These are phyloP conservation scores for Aselliscus stoliczkanus DNA, from an alignment of 2,797 vertebrate species.

Conservation along the genomic window DNA sequence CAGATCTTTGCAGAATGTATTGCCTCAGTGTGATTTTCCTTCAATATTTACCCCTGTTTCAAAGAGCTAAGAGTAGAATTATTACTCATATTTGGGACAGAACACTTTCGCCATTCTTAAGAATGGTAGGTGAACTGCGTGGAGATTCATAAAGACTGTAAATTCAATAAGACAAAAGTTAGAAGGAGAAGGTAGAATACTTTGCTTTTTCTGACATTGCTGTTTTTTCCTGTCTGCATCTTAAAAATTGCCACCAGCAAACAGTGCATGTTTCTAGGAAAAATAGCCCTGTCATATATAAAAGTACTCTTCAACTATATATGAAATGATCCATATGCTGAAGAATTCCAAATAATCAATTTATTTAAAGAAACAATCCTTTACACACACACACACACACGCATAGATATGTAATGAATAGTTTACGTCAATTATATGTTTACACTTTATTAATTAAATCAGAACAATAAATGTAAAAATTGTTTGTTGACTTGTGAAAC, in stretches of 20 bases:
- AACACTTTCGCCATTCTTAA: constrained; percentile 51
- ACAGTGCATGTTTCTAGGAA: not conserved
- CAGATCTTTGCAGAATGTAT: constrained; percentile 73
- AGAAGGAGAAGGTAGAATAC: not conserved
- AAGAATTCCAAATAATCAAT: not conserved
- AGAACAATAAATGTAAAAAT: not conserved
- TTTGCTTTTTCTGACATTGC: not conserved
- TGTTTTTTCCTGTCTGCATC: not conserved
- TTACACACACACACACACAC: too few species aligned
- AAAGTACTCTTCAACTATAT: not conserved
- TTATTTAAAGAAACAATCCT: not conserved
- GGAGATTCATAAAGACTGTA: not conserved
- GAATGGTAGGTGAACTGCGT: constrained; percentile 53
- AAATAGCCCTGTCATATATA: not conserved
- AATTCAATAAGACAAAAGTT: not conserved
- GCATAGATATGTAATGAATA: not conserved
- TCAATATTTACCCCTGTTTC: constrained; percentile 67
- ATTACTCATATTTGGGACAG: constrained; percentile 61
- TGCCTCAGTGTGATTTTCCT: constrained; percentile 74
- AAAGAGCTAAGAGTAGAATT: constrained; percentile 67
- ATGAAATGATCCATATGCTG: not conserved
- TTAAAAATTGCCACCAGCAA: not conserved
- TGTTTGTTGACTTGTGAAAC: not conserved
- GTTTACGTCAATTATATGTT: not conserved
- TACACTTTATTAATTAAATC: not conserved